Evolutionary conservation across 2,797 vertebrate species (phyloP), one percentile per base, ranked within the genome.

Genomic region (Mormyrus hasselquistii): DNA sequence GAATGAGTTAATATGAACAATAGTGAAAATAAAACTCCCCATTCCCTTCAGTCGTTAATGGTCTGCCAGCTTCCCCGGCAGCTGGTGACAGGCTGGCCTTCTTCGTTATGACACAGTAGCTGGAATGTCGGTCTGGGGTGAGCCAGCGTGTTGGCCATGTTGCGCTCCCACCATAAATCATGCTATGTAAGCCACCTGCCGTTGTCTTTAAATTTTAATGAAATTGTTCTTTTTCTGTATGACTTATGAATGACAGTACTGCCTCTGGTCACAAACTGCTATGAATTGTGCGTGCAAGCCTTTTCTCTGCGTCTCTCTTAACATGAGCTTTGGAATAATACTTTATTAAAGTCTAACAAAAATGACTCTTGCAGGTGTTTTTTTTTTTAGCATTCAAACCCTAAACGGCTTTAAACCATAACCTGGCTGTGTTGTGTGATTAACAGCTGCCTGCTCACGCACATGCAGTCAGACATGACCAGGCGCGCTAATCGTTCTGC

Each of bases 271-370:
- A 90, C 93, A 91, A 19, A 79, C 38, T 79, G 38, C 73, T 44
- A 8, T 79, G 16, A 79, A 79, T n/a, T 79, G 38, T 79, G 38
- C 7, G 38, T 79, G 38, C 38, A 19, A 79, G 47, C 41, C 86
- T 19, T 69, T 25, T 38, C 83, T 91, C 92, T 91, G 95, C 83
- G n/a, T 69, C 73, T 85, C 79, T 90, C 92, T 91, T 95, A 93
- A 94, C 93, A 87, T 90, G 65, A 92, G 91, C 93, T 93, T 93
- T 93, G 93, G 86, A 57, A 93, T 92, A 91, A 89, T 89, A 93
- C 94, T 95, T 94, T 90, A 97, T 96, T 97, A 96, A 97, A 93
- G 92, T 94, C 92, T 95, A 94, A 93, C 92, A 93, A 82, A 73
- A 89, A 89, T 86, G 69, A 88, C 52, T 0, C 89, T 91, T 19